Percentiles rank a stretch among this genome's conserved stretches.
phyloP scores from a whole-genome alignment of 1,140 invertebrate genomes.

The Acromyrmex heyeri region DNA sequence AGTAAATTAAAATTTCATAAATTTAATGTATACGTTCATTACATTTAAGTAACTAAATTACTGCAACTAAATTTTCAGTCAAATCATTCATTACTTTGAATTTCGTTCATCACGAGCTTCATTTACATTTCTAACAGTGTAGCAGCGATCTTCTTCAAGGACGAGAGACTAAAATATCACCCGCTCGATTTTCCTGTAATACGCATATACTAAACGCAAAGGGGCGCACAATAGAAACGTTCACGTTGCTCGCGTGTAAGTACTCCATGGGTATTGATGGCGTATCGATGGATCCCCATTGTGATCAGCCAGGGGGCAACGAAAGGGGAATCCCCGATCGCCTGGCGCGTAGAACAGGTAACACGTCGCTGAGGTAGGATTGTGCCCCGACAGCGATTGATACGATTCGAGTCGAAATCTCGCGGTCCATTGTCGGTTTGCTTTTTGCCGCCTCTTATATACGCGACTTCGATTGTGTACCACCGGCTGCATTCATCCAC shows the following conservation, averaged over 20 bases:
- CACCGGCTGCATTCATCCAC: constrained; percentile 55
- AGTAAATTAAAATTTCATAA: too few relatives aligned
- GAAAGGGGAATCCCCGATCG: constrained; percentile 36
- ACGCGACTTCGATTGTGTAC: constrained; percentile 40
- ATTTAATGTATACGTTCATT: too few relatives aligned
- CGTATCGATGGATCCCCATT: constrained; percentile 71
- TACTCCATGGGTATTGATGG: constrained; percentile 72
- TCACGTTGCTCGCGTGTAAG: constrained; percentile 32
- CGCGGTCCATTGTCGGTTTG: constrained; percentile 71
- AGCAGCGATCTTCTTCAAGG: constrained; percentile 10
- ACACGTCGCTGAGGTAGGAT: constrained; percentile 68
- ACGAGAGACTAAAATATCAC: not conserved
- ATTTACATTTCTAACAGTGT: too few relatives aligned
- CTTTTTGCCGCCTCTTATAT: constrained; percentile 69
- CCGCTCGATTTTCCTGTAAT: constrained; percentile 34
- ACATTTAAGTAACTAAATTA: too few relatives aligned
- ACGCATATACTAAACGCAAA: constrained; percentile 18
- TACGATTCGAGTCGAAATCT: constrained; percentile 73
- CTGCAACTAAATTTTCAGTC: too few relatives aligned
- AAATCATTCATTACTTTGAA: too few relatives aligned
- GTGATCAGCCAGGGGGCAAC: constrained; percentile 50
- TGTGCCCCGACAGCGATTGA: constrained; percentile 75
- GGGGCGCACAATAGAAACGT: constrained; percentile 25
- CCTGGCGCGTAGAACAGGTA: constrained; percentile 65
- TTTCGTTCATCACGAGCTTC: too few relatives aligned